Conservation (phyloP, 2,797 vertebrate genomes). For the Buphagus erythrorhynchus region DNA sequence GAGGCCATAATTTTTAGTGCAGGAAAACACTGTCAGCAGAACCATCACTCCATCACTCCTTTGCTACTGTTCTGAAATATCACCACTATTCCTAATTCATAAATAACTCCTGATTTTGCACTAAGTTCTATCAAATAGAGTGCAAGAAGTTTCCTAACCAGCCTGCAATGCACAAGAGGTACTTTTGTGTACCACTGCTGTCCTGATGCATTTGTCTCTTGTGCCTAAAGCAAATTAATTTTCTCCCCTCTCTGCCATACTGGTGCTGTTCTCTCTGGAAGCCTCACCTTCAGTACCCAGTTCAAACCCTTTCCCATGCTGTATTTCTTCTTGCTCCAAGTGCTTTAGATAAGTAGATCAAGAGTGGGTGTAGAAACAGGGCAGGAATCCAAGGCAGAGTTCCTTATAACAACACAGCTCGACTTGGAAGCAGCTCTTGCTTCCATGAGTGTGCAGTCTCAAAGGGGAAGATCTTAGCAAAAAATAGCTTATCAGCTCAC, state of each 20-base stretch:
- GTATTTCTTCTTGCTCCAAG: not conserved
- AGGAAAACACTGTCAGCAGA: not conserved
- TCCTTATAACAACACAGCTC: not conserved
- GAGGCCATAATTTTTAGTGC: not conserved
- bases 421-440: conserved; percentile 46
- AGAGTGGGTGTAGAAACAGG: conserved; percentile 55
- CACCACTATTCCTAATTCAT: not conserved
- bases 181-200: not conserved
- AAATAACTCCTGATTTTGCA: not conserved
- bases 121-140: not conserved
- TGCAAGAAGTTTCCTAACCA: not conserved
- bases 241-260: not conserved
- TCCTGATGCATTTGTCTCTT: not conserved
- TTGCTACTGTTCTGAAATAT: conserved; percentile 25
- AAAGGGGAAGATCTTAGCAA: conserved; percentile 13
- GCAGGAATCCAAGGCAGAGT: conserved; percentile 50
- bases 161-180: not conserved
- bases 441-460: conserved; percentile 45
- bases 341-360: conserved; percentile 43
- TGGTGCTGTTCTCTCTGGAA: not conserved
- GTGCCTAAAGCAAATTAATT: not conserved
- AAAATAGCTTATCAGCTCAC: conserved; percentile 48
- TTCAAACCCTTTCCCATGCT: not conserved
- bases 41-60: not conserved
- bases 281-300: not conserved